Conservation (phyloP, 1,140 invertebrate genomes). For the Diorhabda elongata region DNA sequence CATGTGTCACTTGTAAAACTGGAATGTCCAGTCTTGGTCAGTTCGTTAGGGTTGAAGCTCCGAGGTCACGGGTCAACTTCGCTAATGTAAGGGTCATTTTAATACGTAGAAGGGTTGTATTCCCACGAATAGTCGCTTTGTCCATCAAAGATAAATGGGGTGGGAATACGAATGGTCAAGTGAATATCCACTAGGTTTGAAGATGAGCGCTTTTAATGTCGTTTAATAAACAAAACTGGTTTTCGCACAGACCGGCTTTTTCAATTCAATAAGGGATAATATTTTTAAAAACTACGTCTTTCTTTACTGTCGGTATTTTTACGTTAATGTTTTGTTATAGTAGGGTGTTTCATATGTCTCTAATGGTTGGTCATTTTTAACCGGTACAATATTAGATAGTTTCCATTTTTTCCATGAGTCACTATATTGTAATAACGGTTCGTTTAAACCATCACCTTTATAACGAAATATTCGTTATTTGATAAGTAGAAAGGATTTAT, state of each 20-base stretch:
- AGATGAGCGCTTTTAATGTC: constrained; percentile 21
- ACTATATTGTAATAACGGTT: too few species aligned
- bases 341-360: neutral
- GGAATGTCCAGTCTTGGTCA: constrained; percentile 40
- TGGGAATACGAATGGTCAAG: constrained; percentile 37
- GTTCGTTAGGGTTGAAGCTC: constrained; percentile 34
- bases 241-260: constrained; percentile 19
- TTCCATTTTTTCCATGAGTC: too few species aligned
- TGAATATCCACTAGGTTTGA: constrained; percentile 33
- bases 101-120: constrained; percentile 31
- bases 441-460: too few species aligned
- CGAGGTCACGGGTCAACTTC: constrained; percentile 35
- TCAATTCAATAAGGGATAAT: constrained; percentile 14
- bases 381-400: too few species aligned
- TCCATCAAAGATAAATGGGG: constrained; percentile 37
- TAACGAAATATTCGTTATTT: too few species aligned
- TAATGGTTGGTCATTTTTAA: neutral
- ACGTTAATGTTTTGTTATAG: constrained; percentile 5
- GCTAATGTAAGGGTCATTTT: constrained; percentile 36
- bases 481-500: too few species aligned
- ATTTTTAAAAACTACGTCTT: neutral
- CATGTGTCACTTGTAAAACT: constrained; percentile 37
- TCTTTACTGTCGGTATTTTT: constrained; percentile 7
- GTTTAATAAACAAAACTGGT: constrained; percentile 20
- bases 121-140: constrained; percentile 35